Base-by-base conservation (phyloP, 2,113 vertebrate species). In the Cromileptes altivelis region DNA sequence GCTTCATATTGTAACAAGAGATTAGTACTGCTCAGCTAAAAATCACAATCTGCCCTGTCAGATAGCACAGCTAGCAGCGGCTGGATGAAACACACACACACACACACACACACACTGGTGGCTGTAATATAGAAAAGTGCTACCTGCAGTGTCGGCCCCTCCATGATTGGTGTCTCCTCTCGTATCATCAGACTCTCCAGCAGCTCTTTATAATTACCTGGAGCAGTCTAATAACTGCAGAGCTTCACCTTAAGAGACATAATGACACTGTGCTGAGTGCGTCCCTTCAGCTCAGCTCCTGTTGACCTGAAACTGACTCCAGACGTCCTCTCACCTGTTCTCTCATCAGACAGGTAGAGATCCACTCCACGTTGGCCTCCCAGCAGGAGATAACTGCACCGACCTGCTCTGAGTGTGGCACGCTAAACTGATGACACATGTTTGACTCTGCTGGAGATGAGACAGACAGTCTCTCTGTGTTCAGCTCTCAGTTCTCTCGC, bases 21-120 rank as follows among this genome's bases (percentile, higher is more conserved):
- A 91, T 92, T 91, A 89, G 80, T 30, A 40, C 80, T 81, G 82
- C 86, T 87, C 86, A 81, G 92, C 89, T 86, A 80, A 93, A 91
- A 89, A 85, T 91, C 88, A 81, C 90, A 89, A 76, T 87, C 86
- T 89, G 85, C 69, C 58, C 80, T n/a, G 82, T 92, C 90, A 88
- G 84, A 86, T 89, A 82, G 70, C 63, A 53, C 64, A 56, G 67
- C 33, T 37, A 37, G 33, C 33, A 37, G 6, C 6, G 33, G 19
- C 74, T 58, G 65, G 76, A 70, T 62, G 37, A 55, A 65, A 47
- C 74, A 78, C 78, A 55, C 61, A 10, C 74, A 30, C 58, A 12
- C 55, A 72, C 75, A 57, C 6, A 45, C 63, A 56, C 53, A 42
- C 69, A 68, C 25, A 8, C 55, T 45, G 25, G 13, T 14, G n/a